Evolutionary conservation across 1,140 invertebrate genomes (phyloP).

Genomic region (Pseudoatta argentina): DNA sequence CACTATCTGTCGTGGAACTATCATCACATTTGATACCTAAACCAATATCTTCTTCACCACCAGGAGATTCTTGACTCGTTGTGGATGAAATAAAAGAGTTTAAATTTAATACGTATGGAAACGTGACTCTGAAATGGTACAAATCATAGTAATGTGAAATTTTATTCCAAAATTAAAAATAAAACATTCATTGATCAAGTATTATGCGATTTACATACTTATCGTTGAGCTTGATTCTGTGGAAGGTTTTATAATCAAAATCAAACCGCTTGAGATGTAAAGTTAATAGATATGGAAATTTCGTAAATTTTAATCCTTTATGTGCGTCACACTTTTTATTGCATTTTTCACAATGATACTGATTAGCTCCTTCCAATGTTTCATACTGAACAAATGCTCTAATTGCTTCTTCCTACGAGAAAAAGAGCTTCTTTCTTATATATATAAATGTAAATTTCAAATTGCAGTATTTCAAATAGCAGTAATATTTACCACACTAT

Average conservation of each 20-base stretch:
- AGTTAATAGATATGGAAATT: conserved; percentile 95
- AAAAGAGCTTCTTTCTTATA: conserved; percentile 28
- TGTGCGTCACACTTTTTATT: conserved; percentile 96
- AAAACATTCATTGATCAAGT: neutral
- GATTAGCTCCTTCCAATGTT: conserved; percentile 94
- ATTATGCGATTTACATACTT: conserved; percentile 87
- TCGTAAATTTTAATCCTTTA: conserved; percentile 95
- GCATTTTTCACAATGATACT: conserved; percentile 96
- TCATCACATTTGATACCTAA: conserved; percentile 88
- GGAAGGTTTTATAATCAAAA: conserved; percentile 95
- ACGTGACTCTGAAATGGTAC: conserved; percentile 90
- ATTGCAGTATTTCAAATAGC: conserved; percentile 13
- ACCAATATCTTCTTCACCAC: conserved; percentile 83
- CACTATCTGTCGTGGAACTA: conserved; percentile 90
- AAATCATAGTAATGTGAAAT: conserved; percentile 6
- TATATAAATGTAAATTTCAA: neutral
- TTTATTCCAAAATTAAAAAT: neutral
- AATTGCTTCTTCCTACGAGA: conserved; percentile 92
- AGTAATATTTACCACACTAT: conserved; percentile 89
- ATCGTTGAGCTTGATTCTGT: conserved; percentile 96
- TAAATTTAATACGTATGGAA: conserved; percentile 93
- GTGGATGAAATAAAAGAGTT: conserved; percentile 90
- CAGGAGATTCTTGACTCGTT: conserved; percentile 81
- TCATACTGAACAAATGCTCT: conserved; percentile 95
- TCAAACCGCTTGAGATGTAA: conserved; percentile 96